Evolutionary conservation across 2,797 vertebrate species (phyloP).

Genomic region (Tauraco hartlaubi): DNA sequence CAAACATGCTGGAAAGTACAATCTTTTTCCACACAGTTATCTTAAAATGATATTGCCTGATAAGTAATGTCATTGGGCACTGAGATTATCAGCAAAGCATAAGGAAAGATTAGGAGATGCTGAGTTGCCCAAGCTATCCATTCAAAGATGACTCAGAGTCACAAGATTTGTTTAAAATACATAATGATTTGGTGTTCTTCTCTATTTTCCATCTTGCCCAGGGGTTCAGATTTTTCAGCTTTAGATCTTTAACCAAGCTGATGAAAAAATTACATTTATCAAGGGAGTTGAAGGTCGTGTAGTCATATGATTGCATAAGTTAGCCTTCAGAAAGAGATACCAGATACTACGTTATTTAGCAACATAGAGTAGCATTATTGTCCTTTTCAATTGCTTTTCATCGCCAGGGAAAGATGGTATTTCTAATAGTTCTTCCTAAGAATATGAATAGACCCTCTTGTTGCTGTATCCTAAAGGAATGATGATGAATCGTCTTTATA

Average conservation of each 20-base stretch:
- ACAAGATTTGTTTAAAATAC: conserved; percentile 19
- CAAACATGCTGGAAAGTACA: background rate
- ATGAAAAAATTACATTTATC: conserved; percentile 5
- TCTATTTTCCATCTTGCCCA: background rate
- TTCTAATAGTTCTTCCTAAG: background rate
- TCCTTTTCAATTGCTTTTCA: background rate
- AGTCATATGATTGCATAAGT: conserved; percentile 3
- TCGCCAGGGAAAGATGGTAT: background rate
- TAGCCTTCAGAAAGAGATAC: background rate
- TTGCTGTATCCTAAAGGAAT: background rate
- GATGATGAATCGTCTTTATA: background rate
- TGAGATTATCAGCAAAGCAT: background rate
- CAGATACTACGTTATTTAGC: background rate
- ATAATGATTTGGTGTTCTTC: background rate
- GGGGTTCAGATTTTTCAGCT: background rate
- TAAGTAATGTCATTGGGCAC: background rate
- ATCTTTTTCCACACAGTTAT: background rate
- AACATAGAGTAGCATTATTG: background rate
- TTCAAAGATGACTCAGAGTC: conserved; percentile 1
- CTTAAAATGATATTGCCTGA: background rate
- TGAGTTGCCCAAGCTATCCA: background rate
- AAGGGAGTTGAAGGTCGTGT: background rate
- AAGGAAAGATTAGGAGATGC: background rate
- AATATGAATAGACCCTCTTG: background rate
- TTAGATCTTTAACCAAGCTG: background rate